phyloP scores from a whole-genome alignment of 2,888 invertebrate genomes.

The Junonia oenone region DNA sequence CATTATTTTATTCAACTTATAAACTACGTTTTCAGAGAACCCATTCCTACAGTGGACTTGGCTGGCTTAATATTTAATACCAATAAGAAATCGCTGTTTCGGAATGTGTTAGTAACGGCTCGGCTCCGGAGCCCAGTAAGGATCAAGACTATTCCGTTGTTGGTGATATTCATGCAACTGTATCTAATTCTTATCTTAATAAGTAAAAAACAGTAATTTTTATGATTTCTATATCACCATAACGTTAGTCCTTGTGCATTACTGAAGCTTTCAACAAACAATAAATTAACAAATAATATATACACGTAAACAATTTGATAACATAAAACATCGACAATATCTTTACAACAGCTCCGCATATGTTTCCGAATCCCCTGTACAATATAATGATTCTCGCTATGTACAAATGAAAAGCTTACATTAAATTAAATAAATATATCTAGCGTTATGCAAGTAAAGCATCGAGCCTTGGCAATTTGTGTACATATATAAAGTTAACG shows the following conservation, averaged over 20 bases:
- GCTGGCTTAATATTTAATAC: constrained; percentile 12
- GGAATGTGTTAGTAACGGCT: constrained; percentile 33
- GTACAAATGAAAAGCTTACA: background rate
- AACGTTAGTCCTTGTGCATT: background rate
- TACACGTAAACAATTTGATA: background rate
- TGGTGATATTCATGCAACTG: background rate
- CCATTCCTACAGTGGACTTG: constrained; percentile 7
- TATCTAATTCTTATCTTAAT: background rate
- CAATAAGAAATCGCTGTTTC: constrained; percentile 11
- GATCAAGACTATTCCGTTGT: background rate
- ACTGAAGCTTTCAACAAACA: background rate
- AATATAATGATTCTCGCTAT: background rate
- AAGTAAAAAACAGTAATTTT: background rate
- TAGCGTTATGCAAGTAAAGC: background rate
- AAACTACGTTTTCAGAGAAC: background rate
- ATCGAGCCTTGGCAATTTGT: background rate
- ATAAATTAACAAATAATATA: constrained; percentile 2
- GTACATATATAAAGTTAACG: background rate
- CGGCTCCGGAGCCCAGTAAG: background rate
- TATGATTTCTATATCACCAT: background rate
- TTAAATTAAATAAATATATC: background rate
- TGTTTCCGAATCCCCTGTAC: background rate
- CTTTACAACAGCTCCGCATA: background rate
- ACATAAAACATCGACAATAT: background rate
- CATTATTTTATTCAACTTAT: background rate